Percentiles rank a stretch among this genome's conserved stretches.
phyloP scores from a whole-genome alignment of 2,113 vertebrate species.

The Rhynchomys soricoides region DNA sequence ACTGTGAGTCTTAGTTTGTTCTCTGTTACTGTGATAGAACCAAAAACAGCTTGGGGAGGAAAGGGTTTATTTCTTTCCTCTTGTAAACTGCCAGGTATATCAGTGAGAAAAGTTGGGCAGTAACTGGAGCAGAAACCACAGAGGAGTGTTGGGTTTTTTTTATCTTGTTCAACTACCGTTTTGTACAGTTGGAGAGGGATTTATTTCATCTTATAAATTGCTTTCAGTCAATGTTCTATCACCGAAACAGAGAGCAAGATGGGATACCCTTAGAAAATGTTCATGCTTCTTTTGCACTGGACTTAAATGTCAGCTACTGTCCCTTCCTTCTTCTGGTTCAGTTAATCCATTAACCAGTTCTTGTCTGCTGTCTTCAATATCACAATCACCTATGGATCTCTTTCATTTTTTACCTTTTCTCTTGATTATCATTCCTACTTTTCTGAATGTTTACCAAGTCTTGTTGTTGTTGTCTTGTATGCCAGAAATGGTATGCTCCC shows the following conservation, averaged over 20 bases:
- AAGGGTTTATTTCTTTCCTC: background rate
- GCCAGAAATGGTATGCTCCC: background rate
- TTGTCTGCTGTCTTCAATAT: background rate
- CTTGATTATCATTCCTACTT: constrained; percentile 24
- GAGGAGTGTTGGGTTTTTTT: background rate
- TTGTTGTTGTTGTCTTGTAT: background rate
- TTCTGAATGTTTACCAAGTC: background rate
- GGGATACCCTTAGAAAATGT: background rate
- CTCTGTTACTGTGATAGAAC: background rate
- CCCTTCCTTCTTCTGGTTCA: background rate
- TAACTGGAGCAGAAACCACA: background rate
- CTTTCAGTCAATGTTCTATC: background rate
- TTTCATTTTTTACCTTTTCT: constrained; percentile 40
- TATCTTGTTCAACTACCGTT: background rate
- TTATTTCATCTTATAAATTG: background rate
- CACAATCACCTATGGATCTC: background rate
- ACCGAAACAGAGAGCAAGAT: background rate
- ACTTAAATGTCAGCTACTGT: background rate
- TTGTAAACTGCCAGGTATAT: background rate
- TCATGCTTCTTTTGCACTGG: background rate
- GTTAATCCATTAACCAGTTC: background rate
- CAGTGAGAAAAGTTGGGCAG: background rate
- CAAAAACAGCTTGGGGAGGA: background rate
- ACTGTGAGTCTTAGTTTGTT: background rate
- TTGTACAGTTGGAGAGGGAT: too few species aligned